phyloP scores from a whole-genome alignment of 2,888 invertebrate species.

The Cheiracanthium punctorium region DNA sequence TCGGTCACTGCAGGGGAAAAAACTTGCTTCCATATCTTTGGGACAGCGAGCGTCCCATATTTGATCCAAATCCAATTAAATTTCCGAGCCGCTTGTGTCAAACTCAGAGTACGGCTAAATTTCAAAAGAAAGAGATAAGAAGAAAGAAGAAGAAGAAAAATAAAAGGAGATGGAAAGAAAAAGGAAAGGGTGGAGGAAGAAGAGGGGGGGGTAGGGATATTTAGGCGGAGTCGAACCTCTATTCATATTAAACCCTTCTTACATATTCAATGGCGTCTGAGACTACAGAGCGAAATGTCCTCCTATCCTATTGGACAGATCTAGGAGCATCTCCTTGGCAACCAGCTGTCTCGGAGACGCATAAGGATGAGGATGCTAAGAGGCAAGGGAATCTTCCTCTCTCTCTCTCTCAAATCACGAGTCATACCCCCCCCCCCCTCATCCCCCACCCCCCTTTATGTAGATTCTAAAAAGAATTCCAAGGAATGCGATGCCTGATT shows the following conservation, averaged over 20 bases:
- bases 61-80: conserved; percentile 60
- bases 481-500: conserved; percentile 65
- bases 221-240: conserved; percentile 64
- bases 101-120: conserved; percentile 32
- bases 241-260: conserved; percentile 68
- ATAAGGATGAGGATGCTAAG: conserved; percentile 68
- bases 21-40: conserved; percentile 14
- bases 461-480: conserved; percentile 59
- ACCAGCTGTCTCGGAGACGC: conserved; percentile 65
- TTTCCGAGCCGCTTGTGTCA: conserved; percentile 46
- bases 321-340: conserved; percentile 63
- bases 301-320: conserved; percentile 63
- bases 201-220: conserved; percentile 36
- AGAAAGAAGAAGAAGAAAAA: neutral
- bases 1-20: conserved; percentile 11
- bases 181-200: conserved; percentile 4
- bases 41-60: conserved; percentile 23
- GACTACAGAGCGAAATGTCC: conserved; percentile 65
- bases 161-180: conserved; percentile 19
- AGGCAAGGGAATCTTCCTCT: conserved; percentile 59
- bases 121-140: conserved; percentile 20
- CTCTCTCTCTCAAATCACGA: conserved; percentile 68
- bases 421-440: conserved; percentile 61
- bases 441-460: conserved; percentile 65
- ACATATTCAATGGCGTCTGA: conserved; percentile 68